These are phyloP conservation scores for Anastrepha obliqua DNA, from an alignment of 1,140 invertebrate species.

Conservation along the genomic window DNA sequence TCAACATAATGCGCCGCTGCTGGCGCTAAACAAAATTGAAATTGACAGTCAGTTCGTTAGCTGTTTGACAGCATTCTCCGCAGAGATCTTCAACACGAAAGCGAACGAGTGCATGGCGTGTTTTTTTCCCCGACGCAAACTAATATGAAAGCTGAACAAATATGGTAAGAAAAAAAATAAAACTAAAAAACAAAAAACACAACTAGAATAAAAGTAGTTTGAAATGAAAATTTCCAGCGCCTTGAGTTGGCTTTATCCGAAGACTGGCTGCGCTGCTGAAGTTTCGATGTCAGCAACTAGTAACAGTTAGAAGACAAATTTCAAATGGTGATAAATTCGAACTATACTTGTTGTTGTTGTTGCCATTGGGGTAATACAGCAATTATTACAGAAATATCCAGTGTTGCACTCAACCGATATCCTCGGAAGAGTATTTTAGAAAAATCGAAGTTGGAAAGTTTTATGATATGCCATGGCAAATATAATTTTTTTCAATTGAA, in stretches of 20 bases:
- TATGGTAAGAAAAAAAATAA: not conserved
- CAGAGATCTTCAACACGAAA: not conserved
- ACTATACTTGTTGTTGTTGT: not conserved
- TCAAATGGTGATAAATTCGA: not conserved
- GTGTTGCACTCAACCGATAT: too few species aligned
- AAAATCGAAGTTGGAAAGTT: not conserved
- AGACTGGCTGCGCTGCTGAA: not conserved
- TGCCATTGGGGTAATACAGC: not conserved
- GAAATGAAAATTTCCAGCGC: not conserved
- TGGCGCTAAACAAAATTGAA: not conserved
- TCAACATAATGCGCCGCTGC: not conserved
- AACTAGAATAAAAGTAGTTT: not conserved
- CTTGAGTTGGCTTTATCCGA: not conserved
- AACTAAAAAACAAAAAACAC: too few species aligned
- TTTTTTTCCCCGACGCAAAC: too few species aligned
- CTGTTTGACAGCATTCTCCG: not conserved
- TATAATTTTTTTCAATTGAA: not conserved
- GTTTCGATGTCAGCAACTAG: not conserved
- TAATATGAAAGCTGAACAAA: not conserved
- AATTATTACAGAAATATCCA: too few species aligned
- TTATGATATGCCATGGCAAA: not conserved
- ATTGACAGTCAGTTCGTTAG: constrained; percentile 1
- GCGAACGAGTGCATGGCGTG: too few species aligned
- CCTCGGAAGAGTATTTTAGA: not conserved
- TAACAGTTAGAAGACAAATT: not conserved